Evolutionary conservation across 1,140 invertebrate genomes (phyloP), one percentile per base, ranked within the genome.

Genomic region (Pissodes strobi): DNA sequence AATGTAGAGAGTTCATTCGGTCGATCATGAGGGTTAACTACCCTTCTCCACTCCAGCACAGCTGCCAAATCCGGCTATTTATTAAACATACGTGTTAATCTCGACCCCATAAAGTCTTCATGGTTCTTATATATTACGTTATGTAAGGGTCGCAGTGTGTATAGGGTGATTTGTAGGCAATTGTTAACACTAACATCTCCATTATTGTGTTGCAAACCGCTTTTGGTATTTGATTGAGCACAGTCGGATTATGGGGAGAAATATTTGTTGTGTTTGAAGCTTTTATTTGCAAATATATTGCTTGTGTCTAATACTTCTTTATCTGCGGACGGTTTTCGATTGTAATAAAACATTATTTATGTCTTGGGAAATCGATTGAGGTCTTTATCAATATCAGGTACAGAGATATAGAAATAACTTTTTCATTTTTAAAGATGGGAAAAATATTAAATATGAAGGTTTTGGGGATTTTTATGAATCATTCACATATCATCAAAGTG

Each of bases 51-150:
- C 64, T 66, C 46, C 34, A 64, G 39, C 41, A 57, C 71, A 73
- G 72, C 72, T 73, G 72, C 68, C 73, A 70, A 73, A 71, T 72
- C 70, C 68, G 59, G 72, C 72, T 76, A 76, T 76, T 76, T 74
- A 72, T 74, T 74, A 74, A 74, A 74, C 73, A 74, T 74, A 72
- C 71, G 73, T 74, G 73, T 74, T 74, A 74, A 74, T 74, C 73
- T 70, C 62, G 52, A 30, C 59, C 53, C 55, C 62, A 59, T 65
- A 62, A 53, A 67, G 61, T 63, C 61, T 56, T 58, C 56, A 51
- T 59, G 67, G 59, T 45, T 43, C 63, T 66, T 69, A 64, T 64
- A 38, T 45, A 34, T 55, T 63, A 37, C 59, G 38, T 68, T 55
- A 45, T 51, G 48, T 37, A 69, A 58, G 58, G 48, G 51, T 49